These are phyloP conservation scores for Nomada hirtipes DNA, from an alignment of 2,888 invertebrate species.

Conservation along the genomic window DNA sequence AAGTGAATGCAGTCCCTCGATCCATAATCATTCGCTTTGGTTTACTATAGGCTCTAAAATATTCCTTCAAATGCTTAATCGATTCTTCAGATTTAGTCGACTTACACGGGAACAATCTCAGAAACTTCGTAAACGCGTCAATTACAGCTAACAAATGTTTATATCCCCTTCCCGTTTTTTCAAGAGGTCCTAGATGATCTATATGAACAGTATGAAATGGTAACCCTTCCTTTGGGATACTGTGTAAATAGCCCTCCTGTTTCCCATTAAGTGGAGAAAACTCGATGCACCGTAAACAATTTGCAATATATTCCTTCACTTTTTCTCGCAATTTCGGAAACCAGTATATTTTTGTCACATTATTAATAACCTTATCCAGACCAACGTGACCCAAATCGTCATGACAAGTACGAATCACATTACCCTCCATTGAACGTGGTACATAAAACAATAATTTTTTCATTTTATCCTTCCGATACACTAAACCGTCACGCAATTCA, in stretches of 20 bases:
- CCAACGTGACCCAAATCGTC: slow-evolving; percentile 25
- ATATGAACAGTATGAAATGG: background rate
- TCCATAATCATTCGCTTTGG: slow-evolving; percentile 1
- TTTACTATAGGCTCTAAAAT: slow-evolving; percentile 13
- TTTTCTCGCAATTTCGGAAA: slow-evolving; percentile 15
- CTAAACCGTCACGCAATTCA: slow-evolving; percentile 4
- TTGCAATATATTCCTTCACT: slow-evolving; percentile 2
- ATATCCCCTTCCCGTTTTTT: slow-evolving; percentile 5
- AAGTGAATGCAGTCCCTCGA: slow-evolving; percentile 7
- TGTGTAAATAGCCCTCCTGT: background rate
- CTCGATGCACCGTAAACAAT: slow-evolving; percentile 14
- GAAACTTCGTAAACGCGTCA: slow-evolving; percentile 25
- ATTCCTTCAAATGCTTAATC: background rate
- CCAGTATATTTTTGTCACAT: slow-evolving; percentile 8
- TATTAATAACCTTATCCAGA: slow-evolving; percentile 10
- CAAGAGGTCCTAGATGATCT: slow-evolving; percentile 2
- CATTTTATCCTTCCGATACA: slow-evolving; percentile 8
- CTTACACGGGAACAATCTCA: slow-evolving; percentile 26
- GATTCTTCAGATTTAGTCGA: background rate
- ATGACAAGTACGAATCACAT: slow-evolving; percentile 18
- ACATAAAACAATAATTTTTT: slow-evolving; percentile 23
- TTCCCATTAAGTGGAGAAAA: slow-evolving; percentile 12
- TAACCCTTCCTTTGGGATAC: background rate
- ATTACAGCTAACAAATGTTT: slow-evolving; percentile 15
- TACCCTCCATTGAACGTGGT: slow-evolving; percentile 19